Conservation (phyloP, 2,797 vertebrate species). For the Eulemur mongoz region DNA sequence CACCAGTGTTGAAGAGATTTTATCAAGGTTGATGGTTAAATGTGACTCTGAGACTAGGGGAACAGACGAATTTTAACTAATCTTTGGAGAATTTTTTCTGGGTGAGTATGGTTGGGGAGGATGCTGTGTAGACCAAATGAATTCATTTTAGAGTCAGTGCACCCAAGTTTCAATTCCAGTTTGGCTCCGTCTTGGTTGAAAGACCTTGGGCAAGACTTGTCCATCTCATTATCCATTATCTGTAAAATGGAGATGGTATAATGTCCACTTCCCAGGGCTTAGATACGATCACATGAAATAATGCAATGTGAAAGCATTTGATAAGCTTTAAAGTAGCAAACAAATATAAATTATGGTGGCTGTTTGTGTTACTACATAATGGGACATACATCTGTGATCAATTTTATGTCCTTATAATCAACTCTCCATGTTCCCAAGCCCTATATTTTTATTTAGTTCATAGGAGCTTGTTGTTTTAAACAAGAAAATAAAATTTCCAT, state of each 20-base stretch:
- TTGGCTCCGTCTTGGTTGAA: neutral
- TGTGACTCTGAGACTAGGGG: neutral
- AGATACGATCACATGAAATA: neutral
- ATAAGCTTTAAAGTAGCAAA: neutral
- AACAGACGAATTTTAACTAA: neutral
- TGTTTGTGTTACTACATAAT: neutral
- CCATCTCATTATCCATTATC: neutral
- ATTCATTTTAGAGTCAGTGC: neutral
- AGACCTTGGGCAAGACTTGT: neutral
- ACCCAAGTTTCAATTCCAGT: neutral
- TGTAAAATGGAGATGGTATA: neutral
- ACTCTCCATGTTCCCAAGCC: neutral
- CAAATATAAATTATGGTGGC: neutral
- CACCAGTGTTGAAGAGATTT: neutral
- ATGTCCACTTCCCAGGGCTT: neutral
- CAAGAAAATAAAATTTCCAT: constrained; percentile 69
- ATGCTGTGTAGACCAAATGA: neutral
- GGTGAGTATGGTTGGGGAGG: neutral
- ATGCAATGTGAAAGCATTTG: neutral
- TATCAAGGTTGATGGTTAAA: neutral
- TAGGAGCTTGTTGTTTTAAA: constrained; percentile 28
- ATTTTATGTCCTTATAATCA: constrained; percentile 42
- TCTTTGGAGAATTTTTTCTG: neutral
- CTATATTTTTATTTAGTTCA: constrained; percentile 52
- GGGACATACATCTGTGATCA: neutral